A percentile compares a stretch with the other conserved stretches of the same genome.
These are phyloP conservation scores for Danio albolineatus DNA, from an alignment of 2,797 vertebrate species.

Conservation along the genomic window DNA sequence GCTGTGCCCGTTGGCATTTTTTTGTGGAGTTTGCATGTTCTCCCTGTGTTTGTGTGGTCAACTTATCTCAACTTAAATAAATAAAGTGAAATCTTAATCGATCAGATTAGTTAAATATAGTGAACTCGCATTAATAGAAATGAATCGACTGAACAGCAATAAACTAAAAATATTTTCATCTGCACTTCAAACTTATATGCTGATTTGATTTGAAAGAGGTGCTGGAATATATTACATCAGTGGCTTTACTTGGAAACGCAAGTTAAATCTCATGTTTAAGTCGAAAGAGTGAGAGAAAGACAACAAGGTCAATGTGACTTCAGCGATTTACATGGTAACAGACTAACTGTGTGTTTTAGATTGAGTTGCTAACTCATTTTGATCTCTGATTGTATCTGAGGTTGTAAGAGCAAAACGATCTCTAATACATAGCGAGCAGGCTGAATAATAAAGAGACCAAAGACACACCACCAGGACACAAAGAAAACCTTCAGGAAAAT, in stretches of 20 bases:
- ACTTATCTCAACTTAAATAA: too few species aligned
- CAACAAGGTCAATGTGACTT: conserved; percentile 3
- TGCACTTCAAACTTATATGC: neutral
- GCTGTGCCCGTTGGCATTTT: too few species aligned
- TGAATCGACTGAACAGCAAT: neutral
- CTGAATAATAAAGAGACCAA: conserved; percentile 57
- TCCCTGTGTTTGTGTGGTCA: too few species aligned
- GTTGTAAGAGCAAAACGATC: conserved; percentile 14
- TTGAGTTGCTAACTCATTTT: conserved; percentile 4
- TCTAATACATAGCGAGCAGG: conserved; percentile 16
- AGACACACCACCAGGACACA: conserved; percentile 20
- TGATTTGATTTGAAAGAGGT: neutral
- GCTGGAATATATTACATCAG: neutral
- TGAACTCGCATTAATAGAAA: neutral
- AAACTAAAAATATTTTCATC: neutral
- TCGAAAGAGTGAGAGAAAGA: neutral
- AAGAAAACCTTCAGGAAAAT: conserved; percentile 18
- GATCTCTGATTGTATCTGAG: conserved; percentile 15
- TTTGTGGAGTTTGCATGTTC: too few species aligned
- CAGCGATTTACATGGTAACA: conserved; percentile 6
- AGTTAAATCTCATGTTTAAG: conserved; percentile 9
- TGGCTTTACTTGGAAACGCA: neutral
- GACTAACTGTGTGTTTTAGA: neutral
- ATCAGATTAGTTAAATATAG: too few species aligned
- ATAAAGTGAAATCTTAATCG: too few species aligned